Conservation (phyloP, 2,797 vertebrate genomes). For the Cynopterus sphinx region DNA sequence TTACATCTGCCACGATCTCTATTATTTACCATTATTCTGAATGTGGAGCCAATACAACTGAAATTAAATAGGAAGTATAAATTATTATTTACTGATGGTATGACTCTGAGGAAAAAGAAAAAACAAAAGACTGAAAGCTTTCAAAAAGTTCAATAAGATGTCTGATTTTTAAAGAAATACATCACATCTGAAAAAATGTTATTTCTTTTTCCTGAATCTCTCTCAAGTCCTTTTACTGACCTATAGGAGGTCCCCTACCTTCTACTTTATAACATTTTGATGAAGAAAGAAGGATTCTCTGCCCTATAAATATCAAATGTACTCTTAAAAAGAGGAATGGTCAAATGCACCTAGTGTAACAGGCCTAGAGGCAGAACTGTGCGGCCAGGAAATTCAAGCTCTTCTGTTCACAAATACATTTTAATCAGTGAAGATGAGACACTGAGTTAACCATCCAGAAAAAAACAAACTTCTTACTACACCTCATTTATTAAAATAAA, state of each 20-base stretch:
- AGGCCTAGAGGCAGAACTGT: neutral
- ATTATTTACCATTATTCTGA: slow-evolving; percentile 29
- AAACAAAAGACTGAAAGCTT: neutral
- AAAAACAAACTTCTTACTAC: neutral
- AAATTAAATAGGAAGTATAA: neutral
- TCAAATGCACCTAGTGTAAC: neutral
- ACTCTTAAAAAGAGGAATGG: neutral
- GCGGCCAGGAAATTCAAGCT: neutral
- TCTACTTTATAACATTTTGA: slow-evolving; percentile 18
- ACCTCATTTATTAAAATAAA: neutral
- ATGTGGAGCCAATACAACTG: neutral
- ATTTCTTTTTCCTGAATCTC: neutral
- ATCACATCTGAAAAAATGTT: neutral
- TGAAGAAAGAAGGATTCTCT: neutral
- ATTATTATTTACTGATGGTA: neutral
- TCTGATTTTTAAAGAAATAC: neutral
- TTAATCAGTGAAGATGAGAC: neutral
- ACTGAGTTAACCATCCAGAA: neutral
- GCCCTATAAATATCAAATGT: neutral
- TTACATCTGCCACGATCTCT: neutral
- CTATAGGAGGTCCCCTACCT: neutral
- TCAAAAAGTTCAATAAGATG: neutral
- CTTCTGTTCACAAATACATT: neutral
- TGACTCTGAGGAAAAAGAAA: neutral
- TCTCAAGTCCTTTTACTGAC: neutral